Evolutionary conservation across 2,888 invertebrate species (phyloP).

Genomic region (Napeogenes inachia): DNA sequence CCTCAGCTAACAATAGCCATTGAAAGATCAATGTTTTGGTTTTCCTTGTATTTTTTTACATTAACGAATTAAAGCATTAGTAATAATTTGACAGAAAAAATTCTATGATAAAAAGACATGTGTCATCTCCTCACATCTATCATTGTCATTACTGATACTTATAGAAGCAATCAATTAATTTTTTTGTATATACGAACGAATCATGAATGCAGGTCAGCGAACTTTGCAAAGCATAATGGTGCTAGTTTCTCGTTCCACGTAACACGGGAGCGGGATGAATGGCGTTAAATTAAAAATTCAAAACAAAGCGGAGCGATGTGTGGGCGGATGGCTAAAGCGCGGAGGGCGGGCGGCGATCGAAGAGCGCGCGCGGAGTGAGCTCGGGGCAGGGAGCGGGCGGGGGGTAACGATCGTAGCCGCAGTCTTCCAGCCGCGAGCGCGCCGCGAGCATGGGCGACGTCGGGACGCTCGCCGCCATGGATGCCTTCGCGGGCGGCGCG

Average conservation of each 20-base stretch:
- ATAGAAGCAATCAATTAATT: not conserved
- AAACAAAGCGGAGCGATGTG: slow-evolving; percentile 67
- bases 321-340: slow-evolving; percentile 64
- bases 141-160: not conserved
- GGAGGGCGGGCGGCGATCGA: slow-evolving; percentile 73
- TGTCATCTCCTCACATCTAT: not conserved
- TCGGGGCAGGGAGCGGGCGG: slow-evolving; percentile 54
- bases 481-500: slow-evolving; percentile 75
- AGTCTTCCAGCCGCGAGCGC: slow-evolving; percentile 74
- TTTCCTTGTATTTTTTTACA: not conserved
- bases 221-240: slow-evolving; percentile 43
- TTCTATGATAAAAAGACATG: not conserved
- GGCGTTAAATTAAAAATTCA: slow-evolving; percentile 74
- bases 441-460: slow-evolving; percentile 75
- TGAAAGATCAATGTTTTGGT: not conserved
- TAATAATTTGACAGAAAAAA: too few species aligned
- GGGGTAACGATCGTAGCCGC: slow-evolving; percentile 51
- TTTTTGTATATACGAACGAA: not conserved
- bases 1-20: slow-evolving; percentile 8
- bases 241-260: slow-evolving; percentile 50
- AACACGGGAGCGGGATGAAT: slow-evolving; percentile 62
- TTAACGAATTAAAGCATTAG: too few species aligned
- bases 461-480: slow-evolving; percentile 76
- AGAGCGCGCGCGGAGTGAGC: slow-evolving; percentile 68
- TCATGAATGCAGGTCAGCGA: slow-evolving; percentile 42